Base-by-base conservation (phyloP, 30 jellyfish, hydroid and myxozoan species). In the Nemopilema nomurai region DNA sequence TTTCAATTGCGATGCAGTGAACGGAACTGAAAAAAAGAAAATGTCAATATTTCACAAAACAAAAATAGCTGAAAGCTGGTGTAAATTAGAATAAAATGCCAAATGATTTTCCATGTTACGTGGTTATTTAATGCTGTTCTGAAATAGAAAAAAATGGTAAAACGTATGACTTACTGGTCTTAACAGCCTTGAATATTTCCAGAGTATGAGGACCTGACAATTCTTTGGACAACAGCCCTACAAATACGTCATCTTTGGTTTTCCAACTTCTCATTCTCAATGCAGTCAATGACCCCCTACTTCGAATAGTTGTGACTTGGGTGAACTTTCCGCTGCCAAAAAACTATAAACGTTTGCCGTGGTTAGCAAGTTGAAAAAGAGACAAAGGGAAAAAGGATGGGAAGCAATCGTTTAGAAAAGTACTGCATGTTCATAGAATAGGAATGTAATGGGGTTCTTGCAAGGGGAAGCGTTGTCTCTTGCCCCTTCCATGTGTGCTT, bases 271-370 rank as follows among this genome's bases (percentile, higher is more conserved):
- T 63, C 21, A 84, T 18, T 28, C n/a, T 28, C 22, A 23, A 72
- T 62, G 76, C 27, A 22, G 24, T 65, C 1, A 63, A 72, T 69
- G 53, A 50, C 1, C 93, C 88, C 23, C 64, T 84, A 33, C 79
- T 57, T 66, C 67, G 84, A 31, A 84, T 71, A n/a, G 70, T 28
- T 49, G 52, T 70, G 28, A 84, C 88, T 28, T 62, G 18, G 26
- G 23, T 33, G 87, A 84, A 84, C 51, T 84, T 84, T 28, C 93
- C 93, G 24, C 86, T 79, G 28, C 93, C 93, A 41, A 67, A n/a
- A 52, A 84, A 84, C 93, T 84, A 68, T 9, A 83, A 52, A 23
- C n/a, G n/a, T n/a, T n/a, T n/a, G n/a, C n/a, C n/a, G n/a, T n/a
- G n/a, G n/a, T n/a, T n/a, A n/a, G n/a, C n/a, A n/a, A n/a, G n/a